Conservation (phyloP, 2,888 invertebrate genomes). For the Gerosis bhagava region DNA sequence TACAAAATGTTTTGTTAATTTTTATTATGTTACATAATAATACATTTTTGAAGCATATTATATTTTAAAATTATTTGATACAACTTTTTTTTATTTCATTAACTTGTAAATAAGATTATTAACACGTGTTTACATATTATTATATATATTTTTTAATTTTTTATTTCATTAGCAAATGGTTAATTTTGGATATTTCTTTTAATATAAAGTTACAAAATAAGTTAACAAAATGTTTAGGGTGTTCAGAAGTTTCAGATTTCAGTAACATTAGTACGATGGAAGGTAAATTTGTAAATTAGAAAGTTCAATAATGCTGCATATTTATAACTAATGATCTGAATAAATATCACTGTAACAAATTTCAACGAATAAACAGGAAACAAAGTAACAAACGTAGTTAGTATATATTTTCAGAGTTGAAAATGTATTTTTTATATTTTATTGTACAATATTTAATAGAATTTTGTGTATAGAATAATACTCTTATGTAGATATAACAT, state of each 20-base stretch:
- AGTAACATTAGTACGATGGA: conserved; percentile 13
- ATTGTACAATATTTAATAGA: conserved; percentile 17
- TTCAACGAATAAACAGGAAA: conserved; percentile 21
- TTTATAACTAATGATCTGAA: conserved; percentile 5
- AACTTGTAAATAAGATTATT: no score
- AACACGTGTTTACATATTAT: no score
- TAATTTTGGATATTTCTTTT: no score
- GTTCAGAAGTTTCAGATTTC: conserved; percentile 17
- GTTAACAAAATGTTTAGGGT: no score
- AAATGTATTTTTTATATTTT: conserved; percentile 24
- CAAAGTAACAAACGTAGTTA: conserved; percentile 13
- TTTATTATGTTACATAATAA: no score
- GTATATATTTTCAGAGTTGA: conserved; percentile 21
- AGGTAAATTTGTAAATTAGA: conserved; percentile 18
- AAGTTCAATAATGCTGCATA: conserved; percentile 2
- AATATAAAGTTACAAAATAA: no score
- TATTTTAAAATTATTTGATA: no score
- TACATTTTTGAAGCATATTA: no score
- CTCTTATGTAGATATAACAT: conserved; percentile 14
- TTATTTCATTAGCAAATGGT: no score
- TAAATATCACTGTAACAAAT: conserved; percentile 6
- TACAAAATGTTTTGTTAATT: no score
- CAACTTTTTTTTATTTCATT: no score
- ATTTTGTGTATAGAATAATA: conserved; percentile 15
- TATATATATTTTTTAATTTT: no score